Base-by-base conservation (phyloP, 2,113 vertebrate species). In the Parus major region DNA sequence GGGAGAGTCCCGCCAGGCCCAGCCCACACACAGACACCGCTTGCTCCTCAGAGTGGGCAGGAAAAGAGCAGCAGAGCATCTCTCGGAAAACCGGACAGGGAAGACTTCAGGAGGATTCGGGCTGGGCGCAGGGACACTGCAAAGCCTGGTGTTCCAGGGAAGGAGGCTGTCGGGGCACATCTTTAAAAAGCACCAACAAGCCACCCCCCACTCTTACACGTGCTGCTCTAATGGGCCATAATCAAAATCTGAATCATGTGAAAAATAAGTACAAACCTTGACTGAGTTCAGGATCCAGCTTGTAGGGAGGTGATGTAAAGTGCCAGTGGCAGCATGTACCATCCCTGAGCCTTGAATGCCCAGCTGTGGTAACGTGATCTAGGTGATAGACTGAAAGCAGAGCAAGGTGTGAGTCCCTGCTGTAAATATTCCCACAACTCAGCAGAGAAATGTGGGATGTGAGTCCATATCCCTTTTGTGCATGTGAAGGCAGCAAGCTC, bases 1-100 rank as follows among this genome's bases (percentile, higher is more conserved):
- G 3, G 78, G 79, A 63, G 41, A 82, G 36, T 10, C 44, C 73
- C 16, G 12, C 60, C 64, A 59, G 80, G 33, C 82, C 57, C 88
- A 52, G 93, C 77, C 92, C 93, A 95, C 91, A 70, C 90, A 90
- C 92, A 83, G 13, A 5, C 73, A 86, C 21, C 83, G 2, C 89
- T 81, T 10, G 85, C 69, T 94, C 27, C 70, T 92, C 21, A 2
- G 31, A 82, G 42, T 0, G 66, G 41, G 88, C 83, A 70, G 77
- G 77, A 15, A 76, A 66, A 71, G 36, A 53, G 55, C 47, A 50
- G 29, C 57, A 1, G 73, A 93, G 77, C 44, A 52, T 78, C 88
- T 44, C 83, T 66, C 4, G 39, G 77, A 7, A 29, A 55, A 22
- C 1, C 12, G 81, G 12, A 49, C 33, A 14, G 55, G 42, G 79